phyloP scores from a whole-genome alignment of 2,888 invertebrate genomes.

The Diadegma fenestrale region DNA sequence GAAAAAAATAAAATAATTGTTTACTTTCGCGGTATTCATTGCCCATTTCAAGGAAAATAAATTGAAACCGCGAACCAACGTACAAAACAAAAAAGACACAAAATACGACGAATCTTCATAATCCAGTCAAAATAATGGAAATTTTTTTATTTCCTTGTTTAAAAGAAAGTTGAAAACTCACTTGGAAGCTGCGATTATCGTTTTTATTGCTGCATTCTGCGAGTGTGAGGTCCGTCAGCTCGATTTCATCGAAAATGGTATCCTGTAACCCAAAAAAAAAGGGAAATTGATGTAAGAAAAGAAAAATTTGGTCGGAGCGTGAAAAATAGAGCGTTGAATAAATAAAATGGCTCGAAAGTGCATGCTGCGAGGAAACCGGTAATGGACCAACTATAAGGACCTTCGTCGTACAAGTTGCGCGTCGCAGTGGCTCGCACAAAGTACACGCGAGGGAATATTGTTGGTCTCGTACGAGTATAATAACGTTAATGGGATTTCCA shows the following conservation, averaged over 20 bases:
- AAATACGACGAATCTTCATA: not conserved
- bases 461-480: constrained; percentile 29
- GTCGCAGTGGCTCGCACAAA: not conserved
- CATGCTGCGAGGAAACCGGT: not conserved
- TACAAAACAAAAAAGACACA: not conserved
- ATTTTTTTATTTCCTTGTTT: too few species aligned
- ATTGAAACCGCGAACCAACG: not conserved
- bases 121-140: not conserved
- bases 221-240: constrained; percentile 93
- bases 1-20: not conserved
- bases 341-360: not conserved
- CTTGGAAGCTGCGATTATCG: constrained; percentile 95
- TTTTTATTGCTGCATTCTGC: constrained; percentile 95
- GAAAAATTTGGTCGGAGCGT: not conserved
- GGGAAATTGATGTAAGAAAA: not conserved
- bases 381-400: not conserved
- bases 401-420: not conserved
- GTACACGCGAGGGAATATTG: constrained; percentile 27
- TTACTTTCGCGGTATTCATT: not conserved
- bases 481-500: constrained; percentile 65
- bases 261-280: constrained; percentile 87
- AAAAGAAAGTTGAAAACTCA: constrained; percentile 83
- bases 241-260: constrained; percentile 95
- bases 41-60: not conserved
- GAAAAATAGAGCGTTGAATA: not conserved